Evolutionary conservation across 1,140 invertebrate species (phyloP).

Genomic region (Mercenaria mercenaria): DNA sequence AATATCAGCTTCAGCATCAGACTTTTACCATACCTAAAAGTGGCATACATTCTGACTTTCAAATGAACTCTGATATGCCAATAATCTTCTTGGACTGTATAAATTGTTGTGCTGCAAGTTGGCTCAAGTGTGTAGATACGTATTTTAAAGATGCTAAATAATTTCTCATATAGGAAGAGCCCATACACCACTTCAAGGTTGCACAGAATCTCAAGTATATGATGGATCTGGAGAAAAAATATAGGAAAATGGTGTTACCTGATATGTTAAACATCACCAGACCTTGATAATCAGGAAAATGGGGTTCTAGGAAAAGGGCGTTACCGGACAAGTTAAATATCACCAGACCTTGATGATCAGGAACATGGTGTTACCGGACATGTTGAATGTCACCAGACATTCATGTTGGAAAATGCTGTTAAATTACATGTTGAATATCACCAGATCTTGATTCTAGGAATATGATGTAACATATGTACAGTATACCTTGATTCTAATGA

Average conservation of each 20-base stretch:
- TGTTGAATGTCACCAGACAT: not conserved
- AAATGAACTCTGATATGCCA: too few species aligned
- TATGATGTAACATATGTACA: too few species aligned
- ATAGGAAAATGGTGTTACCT: conserved; percentile 80
- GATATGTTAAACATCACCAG: conserved; percentile 82
- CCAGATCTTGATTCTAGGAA: not conserved
- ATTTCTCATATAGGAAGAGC: conserved; percentile 78
- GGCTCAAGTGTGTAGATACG: too few species aligned
- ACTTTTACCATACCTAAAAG: too few species aligned
- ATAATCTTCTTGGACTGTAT: too few species aligned
- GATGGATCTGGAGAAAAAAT: conserved; percentile 82
- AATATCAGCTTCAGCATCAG: too few species aligned
- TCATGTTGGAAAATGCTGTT: not conserved
- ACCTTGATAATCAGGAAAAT: conserved; percentile 65
- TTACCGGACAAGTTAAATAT: not conserved
- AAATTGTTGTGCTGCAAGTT: too few species aligned
- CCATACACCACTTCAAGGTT: conserved; percentile 81
- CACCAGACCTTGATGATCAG: not conserved
- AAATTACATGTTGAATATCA: not conserved
- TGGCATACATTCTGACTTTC: too few species aligned
- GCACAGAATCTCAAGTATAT: conserved; percentile 83
- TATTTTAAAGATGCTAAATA: too few species aligned
- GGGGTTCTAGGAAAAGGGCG: not conserved
- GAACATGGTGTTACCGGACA: not conserved
- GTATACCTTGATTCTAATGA: too few species aligned